A percentile compares a stretch with the other conserved stretches of the same genome.
phyloP scores from a whole-genome alignment of 1,140 invertebrate species.

The Platyscapa corneri region DNA sequence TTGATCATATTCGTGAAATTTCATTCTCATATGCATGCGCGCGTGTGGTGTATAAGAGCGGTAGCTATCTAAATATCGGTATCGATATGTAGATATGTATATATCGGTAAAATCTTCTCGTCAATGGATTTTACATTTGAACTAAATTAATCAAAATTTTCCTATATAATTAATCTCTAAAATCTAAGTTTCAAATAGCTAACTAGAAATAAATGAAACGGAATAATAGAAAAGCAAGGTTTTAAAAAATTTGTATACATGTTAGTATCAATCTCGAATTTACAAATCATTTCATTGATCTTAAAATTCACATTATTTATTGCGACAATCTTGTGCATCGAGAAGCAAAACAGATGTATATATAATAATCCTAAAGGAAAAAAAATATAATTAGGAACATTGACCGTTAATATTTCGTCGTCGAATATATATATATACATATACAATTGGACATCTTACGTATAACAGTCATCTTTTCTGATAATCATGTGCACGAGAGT shows the following conservation, averaged over 20 bases:
- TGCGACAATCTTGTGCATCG: neutral
- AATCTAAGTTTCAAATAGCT: neutral
- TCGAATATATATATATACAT: neutral
- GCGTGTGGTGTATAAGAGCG: no score
- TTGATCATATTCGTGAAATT: no score
- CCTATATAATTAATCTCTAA: neutral
- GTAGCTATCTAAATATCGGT: neutral
- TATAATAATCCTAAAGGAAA: neutral
- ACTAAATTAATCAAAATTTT: constrained; percentile 18
- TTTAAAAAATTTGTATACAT: neutral
- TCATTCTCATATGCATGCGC: no score
- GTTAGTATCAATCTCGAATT: neutral
- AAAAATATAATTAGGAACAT: neutral
- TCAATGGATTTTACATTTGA: neutral
- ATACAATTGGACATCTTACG: neutral
- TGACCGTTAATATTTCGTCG: neutral
- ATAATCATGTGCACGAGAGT: neutral
- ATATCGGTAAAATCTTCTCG: neutral
- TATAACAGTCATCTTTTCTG: neutral
- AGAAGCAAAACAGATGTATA: neutral
- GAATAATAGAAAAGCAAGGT: neutral
- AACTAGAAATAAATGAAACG: neutral
- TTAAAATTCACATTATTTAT: constrained; percentile 15
- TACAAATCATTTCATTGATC: neutral
- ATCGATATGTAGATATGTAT: neutral